A percentile compares a stretch with the other conserved stretches of the same genome.
phyloP scores from a whole-genome alignment of 2,113 vertebrate genomes.

The Actenoides lindsayi region DNA sequence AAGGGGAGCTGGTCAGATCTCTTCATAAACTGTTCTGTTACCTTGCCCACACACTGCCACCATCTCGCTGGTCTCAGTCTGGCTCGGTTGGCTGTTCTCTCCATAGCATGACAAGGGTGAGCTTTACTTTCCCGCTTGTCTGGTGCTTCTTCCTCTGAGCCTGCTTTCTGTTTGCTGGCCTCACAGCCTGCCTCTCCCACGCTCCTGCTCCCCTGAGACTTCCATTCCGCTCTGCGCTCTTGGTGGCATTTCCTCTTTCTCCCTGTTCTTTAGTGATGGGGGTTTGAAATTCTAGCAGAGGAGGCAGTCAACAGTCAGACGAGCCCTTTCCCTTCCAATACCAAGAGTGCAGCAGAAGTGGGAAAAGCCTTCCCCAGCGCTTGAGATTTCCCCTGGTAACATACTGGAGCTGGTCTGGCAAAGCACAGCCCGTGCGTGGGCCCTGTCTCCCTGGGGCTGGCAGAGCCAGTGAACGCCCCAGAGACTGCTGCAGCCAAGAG shows the following conservation, averaged over 20 bases:
- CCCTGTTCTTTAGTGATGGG: fast-evolving
- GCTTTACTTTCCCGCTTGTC: background rate
- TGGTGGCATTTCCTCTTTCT: background rate
- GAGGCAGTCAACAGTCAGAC: fast-evolving
- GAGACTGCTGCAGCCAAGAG: background rate
- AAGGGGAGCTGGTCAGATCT: background rate
- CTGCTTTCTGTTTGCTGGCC: background rate
- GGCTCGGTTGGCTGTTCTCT: background rate
- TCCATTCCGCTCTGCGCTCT: fast-evolving
- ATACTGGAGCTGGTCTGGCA: background rate
- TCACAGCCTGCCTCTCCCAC: fast-evolving
- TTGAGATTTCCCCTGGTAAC: background rate
- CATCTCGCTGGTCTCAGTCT: background rate
- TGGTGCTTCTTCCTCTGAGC: background rate
- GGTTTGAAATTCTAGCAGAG: background rate
- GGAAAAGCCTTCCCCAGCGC: background rate
- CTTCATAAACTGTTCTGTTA: background rate
- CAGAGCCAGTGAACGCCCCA: background rate
- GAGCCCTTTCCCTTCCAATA: fast-evolving
- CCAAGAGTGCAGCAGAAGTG: background rate
- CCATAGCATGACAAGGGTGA: background rate
- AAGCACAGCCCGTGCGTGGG: background rate
- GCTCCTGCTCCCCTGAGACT: background rate
- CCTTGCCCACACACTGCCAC: background rate
- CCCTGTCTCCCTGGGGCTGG: background rate